These are phyloP conservation scores for Lutra lutra DNA, from an alignment of 2,797 vertebrate species.

Conservation along the genomic window DNA sequence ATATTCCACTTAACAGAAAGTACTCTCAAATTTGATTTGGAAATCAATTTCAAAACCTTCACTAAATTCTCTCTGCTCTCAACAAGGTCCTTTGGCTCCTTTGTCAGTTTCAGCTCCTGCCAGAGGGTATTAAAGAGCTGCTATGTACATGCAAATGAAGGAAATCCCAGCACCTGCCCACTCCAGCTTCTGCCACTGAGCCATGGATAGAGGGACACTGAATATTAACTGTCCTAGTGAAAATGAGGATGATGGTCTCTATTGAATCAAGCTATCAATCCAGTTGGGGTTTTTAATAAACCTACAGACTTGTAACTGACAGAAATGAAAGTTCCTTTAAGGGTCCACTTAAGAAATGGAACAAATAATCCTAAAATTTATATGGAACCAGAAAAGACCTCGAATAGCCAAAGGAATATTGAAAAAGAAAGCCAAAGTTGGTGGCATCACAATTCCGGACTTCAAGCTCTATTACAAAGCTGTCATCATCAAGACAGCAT, in stretches of 20 bases:
- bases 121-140: not conserved
- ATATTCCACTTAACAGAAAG: not conserved
- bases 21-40: slow-evolving; percentile 14
- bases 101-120: not conserved
- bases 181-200: not conserved
- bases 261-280: not conserved
- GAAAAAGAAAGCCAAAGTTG: too few species aligned
- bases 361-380: too few species aligned
- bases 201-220: not conserved
- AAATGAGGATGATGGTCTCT: not conserved
- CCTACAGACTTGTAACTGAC: not conserved
- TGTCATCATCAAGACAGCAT: too few species aligned
- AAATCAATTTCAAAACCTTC: slow-evolving; percentile 38
- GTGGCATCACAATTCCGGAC: too few species aligned
- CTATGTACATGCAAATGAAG: not conserved
- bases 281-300: not conserved
- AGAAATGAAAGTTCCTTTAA: not conserved
- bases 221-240: not conserved
- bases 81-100: not conserved
- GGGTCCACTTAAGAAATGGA: not conserved
- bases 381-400: too few species aligned
- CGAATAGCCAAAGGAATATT: too few species aligned
- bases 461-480: too few species aligned
- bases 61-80: not conserved
- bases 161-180: not conserved